Base-by-base conservation (phyloP, 2,113 vertebrate genomes). In the Pavo muticus region DNA sequence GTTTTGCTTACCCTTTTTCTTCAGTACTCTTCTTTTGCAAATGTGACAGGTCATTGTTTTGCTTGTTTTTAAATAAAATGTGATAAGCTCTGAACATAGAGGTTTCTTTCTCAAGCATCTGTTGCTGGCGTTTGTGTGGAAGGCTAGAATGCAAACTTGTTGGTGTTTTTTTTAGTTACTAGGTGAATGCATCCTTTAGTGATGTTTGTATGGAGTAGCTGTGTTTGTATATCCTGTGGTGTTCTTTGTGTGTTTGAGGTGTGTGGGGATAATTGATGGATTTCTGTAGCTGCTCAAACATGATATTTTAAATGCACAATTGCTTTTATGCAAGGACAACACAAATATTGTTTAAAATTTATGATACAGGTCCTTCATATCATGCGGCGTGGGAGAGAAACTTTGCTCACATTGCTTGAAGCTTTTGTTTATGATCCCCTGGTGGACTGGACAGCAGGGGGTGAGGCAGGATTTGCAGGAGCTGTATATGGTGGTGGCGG, bases 381-480 rank as follows among this genome's bases (percentile, higher is more conserved):
- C 79, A 99, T 99, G 99, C 98, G 99, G 0, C 98, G 99, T 65
- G 99, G 99, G 74, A 98, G 99, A 93, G 99, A 99, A 96, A 99
- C 99, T 29, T 97, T 99, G 32, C 97, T 99, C 32, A 99, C 99
- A 0, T 97, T 99, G 75, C 97, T 99, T 72, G 99, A 99, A 90
- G 99, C 99, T 72, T 99, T 99, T 70, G 99, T 99, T 44, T 99
- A 99, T 74, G 99, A 99, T 87, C 99, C 99, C 0, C 97, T 99
- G 97, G 99, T 99, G 95, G 99, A 99, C 97, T 99, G 99, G 99
- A 99, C 99, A 4, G 99, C 99, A 2, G 99, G 99, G 25, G 99
- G 99, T 0, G 99, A 99, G 97, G 99, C 99, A 48, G 99, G 99
- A 9, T 99, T 99, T 69, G 99, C 99, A 11, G 99, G 99, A 9